Evolutionary conservation across 2,888 invertebrate species (phyloP).

Genomic region (Aspidapion aeneum): DNA sequence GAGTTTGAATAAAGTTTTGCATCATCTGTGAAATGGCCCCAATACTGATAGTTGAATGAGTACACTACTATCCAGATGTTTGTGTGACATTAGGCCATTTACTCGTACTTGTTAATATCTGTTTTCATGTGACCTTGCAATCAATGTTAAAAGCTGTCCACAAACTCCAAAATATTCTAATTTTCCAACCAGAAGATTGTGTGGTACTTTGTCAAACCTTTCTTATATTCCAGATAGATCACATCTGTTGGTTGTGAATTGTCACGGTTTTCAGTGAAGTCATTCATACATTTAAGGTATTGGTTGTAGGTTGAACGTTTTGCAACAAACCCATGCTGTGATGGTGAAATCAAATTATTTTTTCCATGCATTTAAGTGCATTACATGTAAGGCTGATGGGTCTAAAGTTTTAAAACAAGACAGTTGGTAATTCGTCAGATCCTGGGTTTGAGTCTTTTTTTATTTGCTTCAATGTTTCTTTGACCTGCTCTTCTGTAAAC

Average conservation of each 20-base stretch:
- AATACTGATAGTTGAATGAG: too few species aligned
- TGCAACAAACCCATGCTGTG: not conserved
- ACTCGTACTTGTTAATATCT: not conserved
- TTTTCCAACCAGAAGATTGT: not conserved
- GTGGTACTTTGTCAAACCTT: not conserved
- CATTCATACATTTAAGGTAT: not conserved
- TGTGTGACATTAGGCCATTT: too few species aligned
- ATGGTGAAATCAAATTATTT: not conserved
- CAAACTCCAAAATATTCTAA: not conserved
- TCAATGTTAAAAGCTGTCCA: not conserved
- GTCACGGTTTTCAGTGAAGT: not conserved
- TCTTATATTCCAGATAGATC: not conserved
- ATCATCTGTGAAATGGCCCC: too few species aligned
- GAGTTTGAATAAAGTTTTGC: too few species aligned
- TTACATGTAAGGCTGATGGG: constrained; percentile 1
- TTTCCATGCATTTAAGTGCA: not conserved
- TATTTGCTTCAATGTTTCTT: not conserved
- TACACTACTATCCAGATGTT: too few species aligned
- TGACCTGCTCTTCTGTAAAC: not conserved
- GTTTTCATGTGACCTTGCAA: not conserved
- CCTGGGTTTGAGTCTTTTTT: not conserved
- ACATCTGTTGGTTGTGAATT: not conserved
- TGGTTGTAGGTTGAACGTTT: not conserved
- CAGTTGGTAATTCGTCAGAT: not conserved
- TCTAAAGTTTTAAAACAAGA: not conserved